phyloP scores from a whole-genome alignment of 2,888 invertebrate genomes.

The Microctonus brassicae region DNA sequence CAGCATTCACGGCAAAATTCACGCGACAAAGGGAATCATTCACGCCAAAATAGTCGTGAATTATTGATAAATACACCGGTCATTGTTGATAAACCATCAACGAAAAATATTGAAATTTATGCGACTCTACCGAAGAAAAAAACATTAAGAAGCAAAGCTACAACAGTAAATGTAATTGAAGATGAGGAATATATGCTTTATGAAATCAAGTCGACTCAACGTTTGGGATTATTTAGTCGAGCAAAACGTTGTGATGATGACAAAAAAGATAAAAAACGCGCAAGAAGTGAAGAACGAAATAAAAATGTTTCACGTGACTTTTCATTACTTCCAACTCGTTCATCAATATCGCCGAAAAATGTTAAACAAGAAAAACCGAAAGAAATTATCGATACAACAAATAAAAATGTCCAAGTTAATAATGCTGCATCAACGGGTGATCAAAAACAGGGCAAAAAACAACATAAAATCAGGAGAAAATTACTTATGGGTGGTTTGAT shows the following conservation, averaged over 20 bases:
- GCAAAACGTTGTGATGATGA: conserved; percentile 79
- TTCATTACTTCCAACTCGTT: conserved; percentile 75
- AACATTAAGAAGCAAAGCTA: conserved; percentile 75
- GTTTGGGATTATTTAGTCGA: conserved; percentile 78
- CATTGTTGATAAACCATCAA: conserved; percentile 66
- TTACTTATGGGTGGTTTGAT: conserved; percentile 91
- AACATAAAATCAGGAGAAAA: conserved; percentile 90
- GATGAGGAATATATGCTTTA: conserved; percentile 78
- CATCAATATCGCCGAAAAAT: conserved; percentile 59
- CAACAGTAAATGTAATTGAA: conserved; percentile 78
- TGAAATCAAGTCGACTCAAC: conserved; percentile 80
- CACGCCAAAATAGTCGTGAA: conserved; percentile 76
- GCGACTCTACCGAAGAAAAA: conserved; percentile 92
- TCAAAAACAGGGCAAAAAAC: conserved; percentile 85
- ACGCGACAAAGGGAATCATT: conserved; percentile 77
- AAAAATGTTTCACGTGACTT: conserved; percentile 80
- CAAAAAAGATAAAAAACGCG: conserved; percentile 81
- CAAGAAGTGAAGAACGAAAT: conserved; percentile 88
- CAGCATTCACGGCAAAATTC: conserved; percentile 84
- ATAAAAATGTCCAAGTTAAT: conserved; percentile 58
- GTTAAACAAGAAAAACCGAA: conserved; percentile 66
- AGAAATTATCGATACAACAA: conserved; percentile 72
- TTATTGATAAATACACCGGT: conserved; percentile 65
- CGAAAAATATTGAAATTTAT: conserved; percentile 88
- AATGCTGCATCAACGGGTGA: conserved; percentile 66